Evolutionary conservation across 2,888 invertebrate species (phyloP).

Genomic region (Drosophila parthenogenetica): DNA sequence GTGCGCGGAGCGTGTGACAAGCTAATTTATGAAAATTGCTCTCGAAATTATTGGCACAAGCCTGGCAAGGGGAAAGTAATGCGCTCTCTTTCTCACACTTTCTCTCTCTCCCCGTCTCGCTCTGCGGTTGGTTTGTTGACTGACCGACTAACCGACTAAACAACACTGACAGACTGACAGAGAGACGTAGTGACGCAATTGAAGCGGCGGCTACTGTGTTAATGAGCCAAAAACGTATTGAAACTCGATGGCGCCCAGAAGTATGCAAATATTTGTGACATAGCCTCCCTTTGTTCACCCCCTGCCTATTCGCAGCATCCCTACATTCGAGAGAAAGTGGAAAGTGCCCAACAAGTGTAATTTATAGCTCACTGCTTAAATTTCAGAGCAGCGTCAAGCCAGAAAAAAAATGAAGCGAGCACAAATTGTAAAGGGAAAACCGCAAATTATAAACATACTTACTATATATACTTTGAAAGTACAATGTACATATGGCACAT

Average conservation of each 20-base stretch:
- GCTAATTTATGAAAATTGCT: constrained; percentile 81
- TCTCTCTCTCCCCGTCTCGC: neutral
- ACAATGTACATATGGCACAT: constrained; percentile 19
- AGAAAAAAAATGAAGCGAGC: constrained; percentile 3
- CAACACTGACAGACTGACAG: constrained; percentile 11
- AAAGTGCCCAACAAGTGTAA: constrained; percentile 70
- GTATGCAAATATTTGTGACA: constrained; percentile 72
- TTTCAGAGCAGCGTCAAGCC: constrained; percentile 47
- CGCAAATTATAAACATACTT: constrained; percentile 59
- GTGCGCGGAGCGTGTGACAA: constrained; percentile 45
- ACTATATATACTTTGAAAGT: constrained; percentile 3
- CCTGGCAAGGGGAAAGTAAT: constrained; percentile 24
- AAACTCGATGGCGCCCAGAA: constrained; percentile 46
- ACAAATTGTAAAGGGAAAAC: constrained; percentile 28
- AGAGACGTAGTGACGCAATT: constrained; percentile 60
- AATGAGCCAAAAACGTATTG: constrained; percentile 75
- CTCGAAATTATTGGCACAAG: constrained; percentile 74
- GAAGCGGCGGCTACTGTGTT: constrained; percentile 50
- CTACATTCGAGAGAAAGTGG: constrained; percentile 26
- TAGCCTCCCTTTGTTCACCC: neutral
- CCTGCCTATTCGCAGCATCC: too few relatives aligned
- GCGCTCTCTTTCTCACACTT: neutral
- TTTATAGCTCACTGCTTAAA: constrained; percentile 70
- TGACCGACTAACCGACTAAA: constrained; percentile 26
- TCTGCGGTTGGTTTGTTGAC: constrained; percentile 27